Evolutionary conservation across 53 echinoderm and acorn worm genomes (phyloP).

Genomic region (Stichopus horrens): DNA sequence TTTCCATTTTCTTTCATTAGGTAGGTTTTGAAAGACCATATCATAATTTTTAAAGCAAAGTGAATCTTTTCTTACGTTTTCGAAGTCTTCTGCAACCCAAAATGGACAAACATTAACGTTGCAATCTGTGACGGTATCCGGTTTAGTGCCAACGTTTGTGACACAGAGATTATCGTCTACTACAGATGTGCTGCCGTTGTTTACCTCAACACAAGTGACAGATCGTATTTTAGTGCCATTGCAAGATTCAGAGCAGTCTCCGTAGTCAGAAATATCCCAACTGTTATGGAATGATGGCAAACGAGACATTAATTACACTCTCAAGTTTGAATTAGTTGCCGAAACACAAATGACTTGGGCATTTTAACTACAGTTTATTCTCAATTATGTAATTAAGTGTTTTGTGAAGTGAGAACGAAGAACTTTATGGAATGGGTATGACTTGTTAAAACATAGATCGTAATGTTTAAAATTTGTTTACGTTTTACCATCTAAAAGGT

Average conservation of each 20-base stretch:
- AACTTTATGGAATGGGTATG: too few species aligned
- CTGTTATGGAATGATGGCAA: not conserved
- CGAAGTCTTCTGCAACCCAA: not conserved
- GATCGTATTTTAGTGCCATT: conserved; percentile 12
- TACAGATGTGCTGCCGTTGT: not conserved
- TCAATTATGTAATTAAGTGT: not conserved
- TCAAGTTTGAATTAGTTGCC: not conserved
- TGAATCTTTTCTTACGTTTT: not conserved
- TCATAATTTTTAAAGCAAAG: too few species aligned
- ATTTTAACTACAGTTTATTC: not conserved
- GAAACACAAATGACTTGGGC: not conserved
- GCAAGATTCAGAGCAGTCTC: conserved; percentile 16
- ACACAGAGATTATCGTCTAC: conserved; percentile 3
- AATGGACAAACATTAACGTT: conserved; percentile 20
- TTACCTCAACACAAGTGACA: conserved; percentile 11
- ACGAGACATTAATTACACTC: not conserved
- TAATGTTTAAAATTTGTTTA: too few species aligned
- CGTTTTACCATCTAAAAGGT: too few species aligned
- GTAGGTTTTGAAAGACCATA: too few species aligned
- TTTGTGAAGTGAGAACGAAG: too few species aligned
- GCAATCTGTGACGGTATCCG: conserved; percentile 1
- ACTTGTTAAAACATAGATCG: too few species aligned
- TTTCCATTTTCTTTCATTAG: too few species aligned
- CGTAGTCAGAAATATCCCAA: conserved; percentile 21
- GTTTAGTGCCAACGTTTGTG: conserved; percentile 27